Evolutionary conservation across 1,140 invertebrate species (phyloP), one percentile per base, ranked within the genome.

Genomic region (Varroa destructor): DNA sequence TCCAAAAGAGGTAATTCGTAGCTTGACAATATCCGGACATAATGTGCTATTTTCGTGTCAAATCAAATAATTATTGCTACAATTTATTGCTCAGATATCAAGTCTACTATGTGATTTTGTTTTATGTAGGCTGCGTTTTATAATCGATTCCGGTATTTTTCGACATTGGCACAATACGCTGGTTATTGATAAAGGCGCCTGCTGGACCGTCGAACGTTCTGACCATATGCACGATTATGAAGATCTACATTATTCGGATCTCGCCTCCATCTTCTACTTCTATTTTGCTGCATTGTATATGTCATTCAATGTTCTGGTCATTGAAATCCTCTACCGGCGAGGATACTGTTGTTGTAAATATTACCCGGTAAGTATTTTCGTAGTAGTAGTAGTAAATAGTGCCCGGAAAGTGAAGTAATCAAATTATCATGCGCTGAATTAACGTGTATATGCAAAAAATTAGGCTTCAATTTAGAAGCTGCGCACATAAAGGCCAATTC

Each of bases 201-300:
- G 61, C 36, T 67, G 37, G 61, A 67, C 61, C 1, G 61, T 37
- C n/a, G 61, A 67, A 37, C 36, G 40, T 3, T 40, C 61, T 37
- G 61, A 67, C 46, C 61, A 67, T 3, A 67, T 67, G 61, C 61
- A 67, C 46, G 61, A 40, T 40, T 67, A 67, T 37, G 14, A 67
- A 40, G 61, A 67, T 40, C 37, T 67, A 1, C 37, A n/a, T 40
- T 67, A 67, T 46, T 67, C 14, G 40, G 61, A 67, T 46, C 46
- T 67, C 40, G 61, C 61, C 40, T 43, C 40, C 12, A 67, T 67
- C 40, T n/a, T 67, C 37, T 67, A n/a, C 61, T 36, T 67, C 40
- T 40, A 67, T 40, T 40, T 67, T 46, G 8, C 46, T 10, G 37
- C 57, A 5, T 6, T 58, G 25, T 58, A 36, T 36, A 42, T 58